These are phyloP conservation scores for Bombus fervidus DNA, from an alignment of 1,140 invertebrate genomes.

Conservation along the genomic window DNA sequence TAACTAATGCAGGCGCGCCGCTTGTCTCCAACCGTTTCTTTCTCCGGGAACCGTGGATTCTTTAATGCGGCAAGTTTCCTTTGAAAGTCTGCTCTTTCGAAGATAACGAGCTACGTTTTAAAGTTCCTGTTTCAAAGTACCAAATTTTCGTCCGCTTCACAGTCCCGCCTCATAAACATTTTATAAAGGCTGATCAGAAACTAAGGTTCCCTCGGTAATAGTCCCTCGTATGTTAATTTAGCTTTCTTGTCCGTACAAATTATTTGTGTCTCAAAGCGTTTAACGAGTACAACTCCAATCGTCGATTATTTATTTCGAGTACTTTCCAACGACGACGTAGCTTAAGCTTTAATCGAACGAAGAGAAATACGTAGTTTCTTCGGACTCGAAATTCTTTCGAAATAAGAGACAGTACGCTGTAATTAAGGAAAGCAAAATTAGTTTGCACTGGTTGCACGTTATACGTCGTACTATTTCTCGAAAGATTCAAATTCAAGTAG, in stretches of 20 bases:
- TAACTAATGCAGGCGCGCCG: conserved; percentile 27
- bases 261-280: no score
- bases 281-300: no score
- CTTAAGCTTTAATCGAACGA: not conserved
- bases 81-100: not conserved
- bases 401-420: no score
- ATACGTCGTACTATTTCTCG: not conserved
- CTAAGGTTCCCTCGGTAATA: not conserved
- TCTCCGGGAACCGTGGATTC: not conserved
- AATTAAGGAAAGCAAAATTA: no score
- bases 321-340: not conserved
- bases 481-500: not conserved
- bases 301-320: not conserved
- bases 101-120: not conserved
- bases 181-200: not conserved
- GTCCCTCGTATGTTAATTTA: not conserved
- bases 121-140: not conserved
- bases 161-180: not conserved
- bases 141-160: not conserved
- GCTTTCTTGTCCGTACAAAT: not conserved
- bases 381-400: no score
- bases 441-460: not conserved
- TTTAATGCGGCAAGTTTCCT: not conserved
- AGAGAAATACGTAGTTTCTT: no score
- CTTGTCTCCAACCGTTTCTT: not conserved